Conservation (phyloP, 2,797 vertebrate genomes). For the Falco berigora region DNA sequence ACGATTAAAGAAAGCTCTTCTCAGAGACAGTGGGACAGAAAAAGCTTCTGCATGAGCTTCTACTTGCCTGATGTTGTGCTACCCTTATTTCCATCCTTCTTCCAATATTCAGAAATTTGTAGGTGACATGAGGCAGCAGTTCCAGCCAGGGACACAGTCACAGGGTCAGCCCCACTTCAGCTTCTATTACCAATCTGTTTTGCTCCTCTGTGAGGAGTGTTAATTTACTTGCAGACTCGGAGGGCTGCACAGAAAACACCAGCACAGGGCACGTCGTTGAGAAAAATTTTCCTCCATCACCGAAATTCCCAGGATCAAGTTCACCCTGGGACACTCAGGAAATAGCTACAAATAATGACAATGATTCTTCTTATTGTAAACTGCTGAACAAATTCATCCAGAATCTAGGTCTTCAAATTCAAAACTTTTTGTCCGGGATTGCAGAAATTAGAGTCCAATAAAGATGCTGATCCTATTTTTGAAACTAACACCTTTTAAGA, state of each 20-base stretch:
- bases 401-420: neutral
- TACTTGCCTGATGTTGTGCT: neutral
- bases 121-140: neutral
- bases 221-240: neutral
- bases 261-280: neutral
- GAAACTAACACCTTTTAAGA: neutral
- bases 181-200: neutral
- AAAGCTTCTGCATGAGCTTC: neutral
- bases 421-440: neutral
- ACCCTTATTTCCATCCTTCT: neutral
- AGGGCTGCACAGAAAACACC: neutral
- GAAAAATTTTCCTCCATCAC: neutral
- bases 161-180: neutral
- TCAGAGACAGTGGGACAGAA: neutral
- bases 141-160: neutral
- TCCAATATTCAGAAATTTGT: neutral
- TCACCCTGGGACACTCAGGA: neutral
- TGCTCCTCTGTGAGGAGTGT: accelerated
- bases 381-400: neutral
- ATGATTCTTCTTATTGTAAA: neutral
- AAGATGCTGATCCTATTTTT: neutral
- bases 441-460: neutral
- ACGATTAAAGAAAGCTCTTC: neutral
- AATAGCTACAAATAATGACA: neutral
- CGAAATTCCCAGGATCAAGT: neutral